phyloP scores from a whole-genome alignment of 2,113 vertebrate species.

The Phasianus colchicus region DNA sequence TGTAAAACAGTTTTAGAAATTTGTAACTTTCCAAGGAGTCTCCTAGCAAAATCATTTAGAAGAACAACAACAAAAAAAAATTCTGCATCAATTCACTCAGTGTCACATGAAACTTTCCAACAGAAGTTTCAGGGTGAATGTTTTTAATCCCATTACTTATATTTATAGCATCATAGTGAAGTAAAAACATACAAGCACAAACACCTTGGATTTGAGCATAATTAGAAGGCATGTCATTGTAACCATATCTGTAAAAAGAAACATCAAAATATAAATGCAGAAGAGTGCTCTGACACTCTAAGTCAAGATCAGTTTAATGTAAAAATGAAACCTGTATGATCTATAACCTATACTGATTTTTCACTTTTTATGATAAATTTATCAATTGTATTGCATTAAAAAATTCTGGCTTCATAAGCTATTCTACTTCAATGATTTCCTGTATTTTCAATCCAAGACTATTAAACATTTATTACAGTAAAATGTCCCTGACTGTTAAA shows the following conservation, averaged over 20 bases:
- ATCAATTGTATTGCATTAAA: neutral
- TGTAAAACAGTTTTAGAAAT: neutral
- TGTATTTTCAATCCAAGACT: neutral
- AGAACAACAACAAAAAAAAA: neutral
- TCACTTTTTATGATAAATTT: neutral
- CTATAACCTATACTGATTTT: neutral
- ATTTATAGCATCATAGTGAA: neutral
- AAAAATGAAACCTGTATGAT: neutral
- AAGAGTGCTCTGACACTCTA: neutral
- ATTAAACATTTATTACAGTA: neutral
- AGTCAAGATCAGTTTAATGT: neutral
- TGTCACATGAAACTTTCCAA: neutral
- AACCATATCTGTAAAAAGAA: neutral
- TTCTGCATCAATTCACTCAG: neutral
- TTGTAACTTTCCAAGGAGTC: rapidly evolving
- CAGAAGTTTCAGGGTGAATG: neutral
- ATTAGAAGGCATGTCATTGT: neutral
- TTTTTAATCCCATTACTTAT: neutral
- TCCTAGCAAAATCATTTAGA: neutral
- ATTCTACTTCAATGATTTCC: neutral
- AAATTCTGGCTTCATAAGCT: neutral
- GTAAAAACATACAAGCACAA: neutral
- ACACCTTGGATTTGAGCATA: neutral
- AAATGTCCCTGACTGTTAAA: neutral
- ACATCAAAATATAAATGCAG: neutral